phyloP scores from a whole-genome alignment of 2,888 invertebrate species.

The Drosophila nr. perissopoda region DNA sequence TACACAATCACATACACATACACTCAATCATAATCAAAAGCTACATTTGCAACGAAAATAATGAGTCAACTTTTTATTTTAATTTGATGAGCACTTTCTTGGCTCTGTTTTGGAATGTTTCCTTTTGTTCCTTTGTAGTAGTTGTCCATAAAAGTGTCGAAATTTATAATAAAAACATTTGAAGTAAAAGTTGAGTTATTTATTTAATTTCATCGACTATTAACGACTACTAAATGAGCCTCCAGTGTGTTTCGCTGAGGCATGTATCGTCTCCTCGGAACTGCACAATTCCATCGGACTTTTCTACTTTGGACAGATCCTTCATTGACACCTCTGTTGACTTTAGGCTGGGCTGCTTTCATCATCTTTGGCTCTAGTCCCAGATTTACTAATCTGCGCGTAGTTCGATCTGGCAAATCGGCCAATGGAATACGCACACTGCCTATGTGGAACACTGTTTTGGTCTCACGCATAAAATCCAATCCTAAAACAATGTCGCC shows the following conservation, averaged over 20 bases:
- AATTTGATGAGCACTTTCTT: constrained; percentile 29
- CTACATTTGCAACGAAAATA: constrained; percentile 9
- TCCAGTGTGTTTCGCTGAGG: not conserved
- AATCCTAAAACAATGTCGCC: not conserved
- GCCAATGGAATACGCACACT: not conserved
- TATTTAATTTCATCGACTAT: not conserved
- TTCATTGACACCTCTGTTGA: not conserved
- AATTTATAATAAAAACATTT: constrained; percentile 48
- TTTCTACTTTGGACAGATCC: not conserved
- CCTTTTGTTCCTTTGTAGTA: constrained; percentile 34
- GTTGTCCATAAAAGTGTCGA: constrained; percentile 30
- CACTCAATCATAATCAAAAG: constrained; percentile 22
- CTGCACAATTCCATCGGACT: not conserved
- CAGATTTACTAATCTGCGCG: not conserved
- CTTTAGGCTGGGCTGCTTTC: not conserved
- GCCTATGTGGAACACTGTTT: not conserved
- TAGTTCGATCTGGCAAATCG: not conserved
- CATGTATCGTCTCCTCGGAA: not conserved
- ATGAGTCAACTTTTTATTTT: constrained; percentile 27
- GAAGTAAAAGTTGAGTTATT: constrained; percentile 3
- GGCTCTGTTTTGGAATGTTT: constrained; percentile 6
- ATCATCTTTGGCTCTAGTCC: not conserved
- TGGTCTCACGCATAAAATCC: not conserved
- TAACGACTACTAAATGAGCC: not conserved
- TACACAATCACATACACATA: constrained; percentile 13